Conservation (phyloP, 2,113 vertebrate species). For the Pseudopodoces humilis region DNA sequence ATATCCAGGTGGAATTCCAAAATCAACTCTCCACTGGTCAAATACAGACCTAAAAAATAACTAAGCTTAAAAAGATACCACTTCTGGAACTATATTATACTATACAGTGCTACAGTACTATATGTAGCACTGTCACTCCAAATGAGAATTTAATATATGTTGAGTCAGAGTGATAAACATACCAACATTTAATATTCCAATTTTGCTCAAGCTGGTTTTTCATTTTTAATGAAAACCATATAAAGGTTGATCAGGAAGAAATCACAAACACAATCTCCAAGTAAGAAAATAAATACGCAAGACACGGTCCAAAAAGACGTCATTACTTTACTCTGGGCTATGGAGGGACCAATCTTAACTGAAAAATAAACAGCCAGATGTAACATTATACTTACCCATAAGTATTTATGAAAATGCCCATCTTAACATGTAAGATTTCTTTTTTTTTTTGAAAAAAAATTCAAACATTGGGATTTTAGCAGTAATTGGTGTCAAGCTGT, state of each 20-base stretch:
- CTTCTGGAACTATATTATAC: not conserved
- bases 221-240: not conserved
- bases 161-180: not conserved
- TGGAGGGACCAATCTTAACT: not conserved
- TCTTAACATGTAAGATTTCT: not conserved
- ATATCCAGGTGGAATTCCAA: not conserved
- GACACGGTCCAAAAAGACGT: not conserved
- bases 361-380: not conserved
- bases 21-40: not conserved
- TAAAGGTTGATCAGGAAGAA: not conserved
- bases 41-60: not conserved
- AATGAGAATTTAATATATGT: not conserved
- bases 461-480: not conserved
- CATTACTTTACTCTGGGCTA: not conserved
- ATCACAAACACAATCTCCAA: not conserved
- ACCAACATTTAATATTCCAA: not conserved
- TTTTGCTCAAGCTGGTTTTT: rapidly evolving
- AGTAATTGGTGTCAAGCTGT: not conserved
- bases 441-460: not conserved
- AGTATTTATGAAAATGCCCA: not conserved
- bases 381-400: not conserved
- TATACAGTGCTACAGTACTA: not conserved
- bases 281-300: not conserved
- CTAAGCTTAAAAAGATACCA: not conserved
- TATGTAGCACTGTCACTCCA: not conserved